Conservation (phyloP, 1,140 invertebrate species). For the Cheumatopsyche charites region DNA sequence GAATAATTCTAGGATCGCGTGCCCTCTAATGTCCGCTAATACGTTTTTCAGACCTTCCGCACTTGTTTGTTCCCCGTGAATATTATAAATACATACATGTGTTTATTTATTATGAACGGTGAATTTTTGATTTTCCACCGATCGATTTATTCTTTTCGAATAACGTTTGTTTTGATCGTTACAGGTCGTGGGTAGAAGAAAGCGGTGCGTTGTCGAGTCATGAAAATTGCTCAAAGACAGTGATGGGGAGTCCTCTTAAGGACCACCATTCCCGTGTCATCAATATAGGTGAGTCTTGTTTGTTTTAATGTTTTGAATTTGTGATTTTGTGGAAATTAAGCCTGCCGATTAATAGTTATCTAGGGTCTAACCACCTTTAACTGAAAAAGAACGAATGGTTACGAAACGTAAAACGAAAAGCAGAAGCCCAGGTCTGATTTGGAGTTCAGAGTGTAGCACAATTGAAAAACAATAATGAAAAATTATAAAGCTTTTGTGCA, state of each 20-base stretch:
- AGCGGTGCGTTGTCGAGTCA: not conserved
- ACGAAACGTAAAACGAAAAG: too few relatives aligned
- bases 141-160: not conserved
- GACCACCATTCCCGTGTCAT: conserved; percentile 11
- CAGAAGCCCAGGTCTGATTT: too few relatives aligned
- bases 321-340: too few relatives aligned
- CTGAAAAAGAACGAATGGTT: too few relatives aligned
- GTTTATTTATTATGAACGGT: not conserved
- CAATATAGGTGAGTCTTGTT: not conserved
- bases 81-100: not conserved
- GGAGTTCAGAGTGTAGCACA: too few relatives aligned
- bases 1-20: conserved; percentile 27
- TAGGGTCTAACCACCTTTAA: too few relatives aligned
- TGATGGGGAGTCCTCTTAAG: conserved; percentile 21
- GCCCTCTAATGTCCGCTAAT: conserved; percentile 17
- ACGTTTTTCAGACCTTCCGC: conserved; percentile 7
- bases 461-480: too few relatives aligned
- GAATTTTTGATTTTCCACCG: not conserved
- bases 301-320: too few relatives aligned
- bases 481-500: too few relatives aligned
- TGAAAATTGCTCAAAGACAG: not conserved
- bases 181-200: not conserved
- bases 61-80: not conserved
- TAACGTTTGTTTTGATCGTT: not conserved
- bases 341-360: too few relatives aligned